Percentiles rank a stretch among this genome's conserved stretches.
Conservation (phyloP, 2,797 vertebrate species). For the Microtus obscurus region DNA sequence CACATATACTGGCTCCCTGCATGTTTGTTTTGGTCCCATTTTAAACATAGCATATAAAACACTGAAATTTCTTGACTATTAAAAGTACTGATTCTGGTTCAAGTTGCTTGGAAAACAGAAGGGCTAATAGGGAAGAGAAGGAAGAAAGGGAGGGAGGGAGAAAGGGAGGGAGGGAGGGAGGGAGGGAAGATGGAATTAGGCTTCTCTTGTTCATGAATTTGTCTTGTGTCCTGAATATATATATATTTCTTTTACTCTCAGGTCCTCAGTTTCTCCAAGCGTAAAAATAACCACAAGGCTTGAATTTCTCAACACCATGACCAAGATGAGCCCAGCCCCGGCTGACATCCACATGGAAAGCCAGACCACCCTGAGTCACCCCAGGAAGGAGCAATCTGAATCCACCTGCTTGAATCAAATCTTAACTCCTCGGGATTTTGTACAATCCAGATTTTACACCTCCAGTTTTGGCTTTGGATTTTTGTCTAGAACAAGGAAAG, state of each 20-base stretch:
- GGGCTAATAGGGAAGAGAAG: not conserved
- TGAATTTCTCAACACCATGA: not conserved
- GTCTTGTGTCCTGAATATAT: not conserved
- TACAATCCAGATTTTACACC: not conserved
- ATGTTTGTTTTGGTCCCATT: not conserved
- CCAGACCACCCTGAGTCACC: not conserved
- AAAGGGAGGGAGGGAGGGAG: not conserved
- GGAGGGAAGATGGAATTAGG: not conserved
- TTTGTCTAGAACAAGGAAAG: not conserved
- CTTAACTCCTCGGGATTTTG: not conserved
- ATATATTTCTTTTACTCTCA: not conserved
- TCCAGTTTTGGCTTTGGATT: not conserved
- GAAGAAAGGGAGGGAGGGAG: not conserved
- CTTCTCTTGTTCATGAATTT: not conserved
- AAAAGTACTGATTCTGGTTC: constrained; percentile 26
- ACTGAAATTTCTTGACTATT: constrained; percentile 19
- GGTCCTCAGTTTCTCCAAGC: not conserved
- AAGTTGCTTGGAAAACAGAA: constrained; percentile 6
- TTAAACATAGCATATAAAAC: not conserved
- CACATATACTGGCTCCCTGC: too few species aligned
- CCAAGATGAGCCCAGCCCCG: not conserved
- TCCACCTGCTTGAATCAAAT: not conserved
- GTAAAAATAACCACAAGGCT: not conserved
- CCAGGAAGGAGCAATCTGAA: not conserved
- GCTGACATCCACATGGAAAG: not conserved